Evolutionary conservation across 2,888 invertebrate genomes (phyloP).

Genomic region (Leptinotarsa rubiginosa): DNA sequence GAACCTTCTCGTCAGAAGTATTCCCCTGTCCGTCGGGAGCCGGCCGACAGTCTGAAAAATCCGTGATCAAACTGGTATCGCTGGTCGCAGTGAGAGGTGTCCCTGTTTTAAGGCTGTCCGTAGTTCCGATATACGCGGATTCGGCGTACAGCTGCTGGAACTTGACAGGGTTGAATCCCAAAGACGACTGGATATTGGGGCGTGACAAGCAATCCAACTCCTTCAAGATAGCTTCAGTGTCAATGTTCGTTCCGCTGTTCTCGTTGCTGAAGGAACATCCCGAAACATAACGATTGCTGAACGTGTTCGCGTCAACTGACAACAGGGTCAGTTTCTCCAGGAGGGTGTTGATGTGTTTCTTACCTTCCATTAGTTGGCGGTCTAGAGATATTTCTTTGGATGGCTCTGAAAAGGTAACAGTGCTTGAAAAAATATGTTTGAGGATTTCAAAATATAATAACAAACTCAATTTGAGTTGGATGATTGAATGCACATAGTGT

Average conservation of each 20-base stretch:
- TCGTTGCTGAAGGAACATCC: slow-evolving; percentile 60
- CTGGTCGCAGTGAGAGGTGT: slow-evolving; percentile 34
- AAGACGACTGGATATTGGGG: slow-evolving; percentile 52
- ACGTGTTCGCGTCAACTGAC: slow-evolving; percentile 48
- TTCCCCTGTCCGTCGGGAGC: slow-evolving; percentile 52
- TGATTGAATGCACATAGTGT: no score
- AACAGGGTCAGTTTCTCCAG: slow-evolving; percentile 60
- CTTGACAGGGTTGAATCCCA: slow-evolving; percentile 45
- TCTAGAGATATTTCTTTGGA: slow-evolving; percentile 25
- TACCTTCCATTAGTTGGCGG: slow-evolving; percentile 48
- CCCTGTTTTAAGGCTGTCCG: slow-evolving; percentile 5
- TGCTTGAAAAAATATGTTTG: background rate
- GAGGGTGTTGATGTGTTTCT: slow-evolving; percentile 61
- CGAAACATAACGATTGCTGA: slow-evolving; percentile 60
- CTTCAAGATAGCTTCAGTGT: slow-evolving; percentile 51
- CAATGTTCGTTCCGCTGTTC: slow-evolving; percentile 37
- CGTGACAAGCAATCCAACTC: slow-evolving; percentile 52
- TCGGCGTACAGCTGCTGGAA: slow-evolving; percentile 47
- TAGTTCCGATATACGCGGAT: slow-evolving; percentile 14
- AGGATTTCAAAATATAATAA: background rate
- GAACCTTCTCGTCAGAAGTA: slow-evolving; percentile 37
- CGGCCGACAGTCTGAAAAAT: slow-evolving; percentile 49
- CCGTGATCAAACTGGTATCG: slow-evolving; percentile 50
- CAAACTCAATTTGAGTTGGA: background rate
- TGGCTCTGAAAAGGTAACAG: background rate